Percentiles rank a stretch among this genome's conserved stretches.
phyloP scores from a whole-genome alignment of 2,888 invertebrate genomes.

The Saturnia pavonia region DNA sequence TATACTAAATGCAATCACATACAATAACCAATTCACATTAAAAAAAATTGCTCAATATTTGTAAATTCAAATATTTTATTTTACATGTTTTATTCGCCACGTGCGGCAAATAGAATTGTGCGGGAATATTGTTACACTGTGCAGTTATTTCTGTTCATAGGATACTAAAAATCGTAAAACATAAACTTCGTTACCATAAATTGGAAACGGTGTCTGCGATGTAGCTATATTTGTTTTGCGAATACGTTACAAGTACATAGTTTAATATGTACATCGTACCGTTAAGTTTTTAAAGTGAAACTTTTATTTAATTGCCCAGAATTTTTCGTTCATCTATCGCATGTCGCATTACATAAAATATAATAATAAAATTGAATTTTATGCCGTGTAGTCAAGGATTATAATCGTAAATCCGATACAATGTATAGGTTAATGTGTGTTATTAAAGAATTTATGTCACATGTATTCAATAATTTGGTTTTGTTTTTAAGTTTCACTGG shows the following conservation, averaged over 20 bases:
- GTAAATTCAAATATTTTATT: conserved; percentile 22
- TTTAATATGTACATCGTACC: conserved; percentile 15
- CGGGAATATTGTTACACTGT: conserved; percentile 26
- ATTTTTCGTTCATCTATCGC: too few species aligned
- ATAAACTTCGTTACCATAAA: conserved; percentile 60
- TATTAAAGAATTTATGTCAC: too few species aligned
- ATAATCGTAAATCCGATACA: too few species aligned
- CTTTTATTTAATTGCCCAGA: too few species aligned
- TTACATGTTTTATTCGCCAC: conserved; percentile 23
- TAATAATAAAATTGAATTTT: too few species aligned
- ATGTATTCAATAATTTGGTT: too few species aligned
- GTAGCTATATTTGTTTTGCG: conserved; percentile 52
- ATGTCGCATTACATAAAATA: too few species aligned
- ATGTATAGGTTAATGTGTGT: too few species aligned
- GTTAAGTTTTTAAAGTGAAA: conserved; percentile 11
- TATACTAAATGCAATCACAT: conserved; percentile 1
- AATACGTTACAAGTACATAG: neutral
- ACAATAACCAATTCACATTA: conserved; percentile 12
- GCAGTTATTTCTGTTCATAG: conserved; percentile 41
- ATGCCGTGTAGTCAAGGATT: too few species aligned
- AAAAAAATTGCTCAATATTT: conserved; percentile 12
- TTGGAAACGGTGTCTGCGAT: conserved; percentile 44
- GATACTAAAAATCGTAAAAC: conserved; percentile 44
- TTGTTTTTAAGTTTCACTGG: too few species aligned
- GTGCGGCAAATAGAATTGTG: conserved; percentile 26